Evolutionary conservation across 2,113 vertebrate species (phyloP).

Genomic region (Platysternon megacephalum): DNA sequence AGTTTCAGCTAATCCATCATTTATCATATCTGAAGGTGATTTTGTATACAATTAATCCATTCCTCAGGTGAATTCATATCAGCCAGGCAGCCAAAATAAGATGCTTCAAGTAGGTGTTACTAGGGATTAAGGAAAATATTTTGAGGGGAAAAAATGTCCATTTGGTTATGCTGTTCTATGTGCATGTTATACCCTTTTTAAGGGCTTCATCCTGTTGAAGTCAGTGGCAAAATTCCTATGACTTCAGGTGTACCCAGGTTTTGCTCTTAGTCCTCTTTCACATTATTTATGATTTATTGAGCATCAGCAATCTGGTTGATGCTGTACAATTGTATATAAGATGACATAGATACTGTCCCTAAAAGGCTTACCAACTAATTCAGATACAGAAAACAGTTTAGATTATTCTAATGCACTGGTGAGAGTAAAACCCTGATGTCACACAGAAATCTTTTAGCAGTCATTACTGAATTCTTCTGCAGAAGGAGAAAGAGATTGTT

Average conservation of each 20-base stretch:
- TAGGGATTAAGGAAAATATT: neutral
- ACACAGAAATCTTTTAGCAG: neutral
- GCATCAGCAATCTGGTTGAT: neutral
- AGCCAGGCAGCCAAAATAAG: neutral
- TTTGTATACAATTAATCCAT: neutral
- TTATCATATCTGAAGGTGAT: neutral
- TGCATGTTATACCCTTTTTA: neutral
- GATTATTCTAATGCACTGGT: neutral
- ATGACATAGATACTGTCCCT: neutral
- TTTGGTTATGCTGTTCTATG: neutral
- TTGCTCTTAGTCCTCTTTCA: neutral
- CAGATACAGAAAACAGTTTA: neutral
- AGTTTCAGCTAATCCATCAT: neutral
- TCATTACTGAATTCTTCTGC: neutral
- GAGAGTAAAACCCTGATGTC: neutral
- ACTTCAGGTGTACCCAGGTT: neutral
- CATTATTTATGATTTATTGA: neutral
- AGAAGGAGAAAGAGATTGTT: neutral
- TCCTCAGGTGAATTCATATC: neutral
- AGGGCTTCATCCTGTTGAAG: neutral
- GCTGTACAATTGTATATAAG: neutral
- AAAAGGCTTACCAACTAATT: neutral
- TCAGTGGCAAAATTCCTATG: neutral
- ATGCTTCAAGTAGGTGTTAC: neutral
- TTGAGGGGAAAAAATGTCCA: neutral